Evolutionary conservation across 2,113 vertebrate species (phyloP).

Genomic region (Tretioscincus oriximinensis): DNA sequence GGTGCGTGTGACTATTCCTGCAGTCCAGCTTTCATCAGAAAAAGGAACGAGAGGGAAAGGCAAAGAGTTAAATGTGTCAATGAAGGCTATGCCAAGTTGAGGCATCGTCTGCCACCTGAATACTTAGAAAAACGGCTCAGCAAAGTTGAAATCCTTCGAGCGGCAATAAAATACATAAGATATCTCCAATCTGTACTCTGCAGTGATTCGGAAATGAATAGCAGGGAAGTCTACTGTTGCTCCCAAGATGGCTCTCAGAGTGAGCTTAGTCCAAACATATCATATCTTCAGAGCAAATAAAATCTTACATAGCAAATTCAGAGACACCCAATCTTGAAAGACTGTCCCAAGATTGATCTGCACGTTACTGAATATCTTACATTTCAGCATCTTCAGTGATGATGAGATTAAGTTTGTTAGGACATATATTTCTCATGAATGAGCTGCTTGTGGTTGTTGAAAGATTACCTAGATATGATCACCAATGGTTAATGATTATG

Average conservation of each 20-base stretch:
- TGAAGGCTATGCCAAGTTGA: slow-evolving; percentile 78
- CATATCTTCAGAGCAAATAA: slow-evolving; percentile 33
- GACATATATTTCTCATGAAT: background rate
- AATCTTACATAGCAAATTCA: background rate
- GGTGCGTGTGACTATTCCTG: slow-evolving; percentile 63
- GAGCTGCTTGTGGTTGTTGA: background rate
- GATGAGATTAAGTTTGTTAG: background rate
- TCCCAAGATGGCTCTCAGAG: slow-evolving; percentile 33
- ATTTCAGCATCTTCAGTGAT: background rate
- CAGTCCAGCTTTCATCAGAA: slow-evolving; percentile 75
- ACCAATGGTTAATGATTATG: background rate
- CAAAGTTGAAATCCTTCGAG: slow-evolving; percentile 80
- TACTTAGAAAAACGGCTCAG: slow-evolving; percentile 77
- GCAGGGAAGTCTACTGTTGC: slow-evolving; percentile 8
- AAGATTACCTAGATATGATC: slow-evolving; percentile 3
- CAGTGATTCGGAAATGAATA: slow-evolving; percentile 36
- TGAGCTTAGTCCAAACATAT: slow-evolving; percentile 39
- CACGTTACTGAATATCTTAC: background rate
- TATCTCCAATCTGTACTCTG: slow-evolving; percentile 72
- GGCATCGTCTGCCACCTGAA: slow-evolving; percentile 75
- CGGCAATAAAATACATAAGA: slow-evolving; percentile 77
- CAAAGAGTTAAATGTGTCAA: slow-evolving; percentile 81
- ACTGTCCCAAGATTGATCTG: background rate
- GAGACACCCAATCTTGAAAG: accelerated
- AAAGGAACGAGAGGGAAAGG: slow-evolving; percentile 79